These are phyloP conservation scores for Caenorhabditis panamensis DNA, from an alignment of 2,888 invertebrate species.

Conservation along the genomic window DNA sequence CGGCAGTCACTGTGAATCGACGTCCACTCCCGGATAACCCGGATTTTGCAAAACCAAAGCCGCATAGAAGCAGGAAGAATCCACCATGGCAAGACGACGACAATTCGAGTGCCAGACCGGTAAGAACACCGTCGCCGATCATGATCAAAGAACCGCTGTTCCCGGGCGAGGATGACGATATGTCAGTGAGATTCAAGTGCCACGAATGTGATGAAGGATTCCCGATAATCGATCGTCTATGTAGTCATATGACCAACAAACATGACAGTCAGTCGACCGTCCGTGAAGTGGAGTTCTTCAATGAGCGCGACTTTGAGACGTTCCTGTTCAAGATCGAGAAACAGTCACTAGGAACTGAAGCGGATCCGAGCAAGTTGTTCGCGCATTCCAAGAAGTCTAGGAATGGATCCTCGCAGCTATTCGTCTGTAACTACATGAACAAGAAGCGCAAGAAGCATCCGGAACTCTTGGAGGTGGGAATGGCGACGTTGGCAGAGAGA, in stretches of 20 bases:
- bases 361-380: neutral
- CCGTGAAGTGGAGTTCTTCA: slow-evolving; percentile 23
- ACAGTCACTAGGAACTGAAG: slow-evolving; percentile 12
- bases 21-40: slow-evolving; percentile 31
- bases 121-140: neutral
- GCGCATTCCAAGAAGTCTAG: slow-evolving; percentile 16
- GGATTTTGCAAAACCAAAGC: slow-evolving; percentile 20
- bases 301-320: slow-evolving; percentile 47
- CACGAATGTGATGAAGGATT: slow-evolving; percentile 45
- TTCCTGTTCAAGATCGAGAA: slow-evolving; percentile 46
- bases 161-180: neutral
- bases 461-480: slow-evolving; percentile 33
- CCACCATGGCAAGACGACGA: slow-evolving; percentile 48
- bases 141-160: slow-evolving; percentile 2
- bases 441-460: slow-evolving; percentile 17
- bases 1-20: slow-evolving; percentile 22
- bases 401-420: slow-evolving; percentile 7
- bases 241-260: slow-evolving; percentile 36
- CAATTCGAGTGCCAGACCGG: neutral
- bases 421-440: slow-evolving; percentile 36
- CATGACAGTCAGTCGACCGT: slow-evolving; percentile 40
- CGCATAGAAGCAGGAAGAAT: slow-evolving; percentile 21
- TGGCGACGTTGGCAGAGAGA: slow-evolving; percentile 25
- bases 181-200: slow-evolving; percentile 31
- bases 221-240: slow-evolving; percentile 26